Conservation (phyloP, 2,888 invertebrate species). For the Amiota mariae region DNA sequence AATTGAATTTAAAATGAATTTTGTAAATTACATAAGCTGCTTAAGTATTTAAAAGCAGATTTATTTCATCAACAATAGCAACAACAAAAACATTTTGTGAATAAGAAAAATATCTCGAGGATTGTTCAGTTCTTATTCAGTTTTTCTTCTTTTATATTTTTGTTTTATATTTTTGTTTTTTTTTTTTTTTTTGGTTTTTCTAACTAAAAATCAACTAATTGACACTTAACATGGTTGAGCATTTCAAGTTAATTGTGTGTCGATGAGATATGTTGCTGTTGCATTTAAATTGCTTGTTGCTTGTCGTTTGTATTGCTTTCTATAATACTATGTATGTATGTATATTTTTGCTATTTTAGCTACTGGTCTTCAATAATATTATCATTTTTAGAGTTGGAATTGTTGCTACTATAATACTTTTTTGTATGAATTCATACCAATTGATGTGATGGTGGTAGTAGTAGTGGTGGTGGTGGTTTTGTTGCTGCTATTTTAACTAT, state of each 20-base stretch:
- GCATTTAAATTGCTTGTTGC: conserved; percentile 27
- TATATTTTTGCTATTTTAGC: neutral
- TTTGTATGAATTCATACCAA: neutral
- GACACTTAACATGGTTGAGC: conserved; percentile 66
- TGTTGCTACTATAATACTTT: neutral
- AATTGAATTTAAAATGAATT: neutral
- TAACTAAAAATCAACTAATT: conserved; percentile 50
- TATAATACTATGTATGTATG: no score
- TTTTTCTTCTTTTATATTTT: neutral
- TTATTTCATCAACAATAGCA: neutral
- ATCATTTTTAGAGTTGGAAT: conserved; percentile 8
- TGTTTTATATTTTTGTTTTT: neutral
- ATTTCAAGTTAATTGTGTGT: conserved; percentile 65
- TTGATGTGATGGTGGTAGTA: neutral
- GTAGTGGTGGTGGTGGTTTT: neutral
- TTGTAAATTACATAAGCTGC: conserved; percentile 2
- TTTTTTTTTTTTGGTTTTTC: neutral
- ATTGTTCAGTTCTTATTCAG: no score
- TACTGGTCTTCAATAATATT: neutral
- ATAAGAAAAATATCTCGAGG: neutral
- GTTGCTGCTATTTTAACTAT: neutral
- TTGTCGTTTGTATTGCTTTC: neutral
- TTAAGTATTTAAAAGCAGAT: neutral
- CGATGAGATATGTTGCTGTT: conserved; percentile 43
- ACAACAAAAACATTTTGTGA: conserved; percentile 10